Conservation (phyloP, 2,888 invertebrate genomes). For the Drosophila picticornis region DNA sequence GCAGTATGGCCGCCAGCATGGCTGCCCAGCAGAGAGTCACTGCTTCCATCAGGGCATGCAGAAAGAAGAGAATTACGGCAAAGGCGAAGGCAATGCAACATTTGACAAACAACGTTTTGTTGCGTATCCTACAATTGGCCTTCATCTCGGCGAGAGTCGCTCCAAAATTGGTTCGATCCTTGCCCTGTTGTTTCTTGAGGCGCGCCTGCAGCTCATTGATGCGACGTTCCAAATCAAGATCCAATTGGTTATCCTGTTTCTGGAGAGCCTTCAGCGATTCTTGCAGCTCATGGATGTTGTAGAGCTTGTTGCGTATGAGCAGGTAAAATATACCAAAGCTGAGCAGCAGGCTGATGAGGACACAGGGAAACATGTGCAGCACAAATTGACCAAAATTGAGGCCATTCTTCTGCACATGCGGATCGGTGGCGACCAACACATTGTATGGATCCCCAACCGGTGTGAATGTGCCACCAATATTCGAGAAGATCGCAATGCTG, state of each 20-base stretch:
- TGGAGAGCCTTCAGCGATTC: constrained; percentile 93
- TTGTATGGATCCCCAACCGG: constrained; percentile 95
- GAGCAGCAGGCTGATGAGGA: constrained; percentile 86
- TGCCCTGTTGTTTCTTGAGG: constrained; percentile 55
- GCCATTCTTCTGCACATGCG: constrained; percentile 83
- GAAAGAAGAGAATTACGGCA: constrained; percentile 91
- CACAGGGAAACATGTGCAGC: constrained; percentile 92
- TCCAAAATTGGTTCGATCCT: constrained; percentile 87
- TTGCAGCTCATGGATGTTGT: constrained; percentile 88
- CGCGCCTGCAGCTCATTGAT: background rate
- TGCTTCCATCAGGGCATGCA: constrained; percentile 90
- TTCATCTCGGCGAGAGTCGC: constrained; percentile 86
- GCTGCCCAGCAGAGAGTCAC: constrained; percentile 94
- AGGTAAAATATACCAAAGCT: constrained; percentile 90
- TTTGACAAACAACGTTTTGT: constrained; percentile 90
- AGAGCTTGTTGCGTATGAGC: constrained; percentile 89
- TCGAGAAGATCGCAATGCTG: constrained; percentile 94
- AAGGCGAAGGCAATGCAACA: constrained; percentile 89
- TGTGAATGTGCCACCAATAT: constrained; percentile 95
- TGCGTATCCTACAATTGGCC: constrained; percentile 91
- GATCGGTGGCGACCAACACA: constrained; percentile 81
- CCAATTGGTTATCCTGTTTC: constrained; percentile 85
- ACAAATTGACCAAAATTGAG: constrained; percentile 92
- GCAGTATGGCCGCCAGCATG: constrained; percentile 90
- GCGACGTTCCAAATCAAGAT: background rate